phyloP scores from a whole-genome alignment of 2,797 vertebrate species.

The Luscinia luscinia region DNA sequence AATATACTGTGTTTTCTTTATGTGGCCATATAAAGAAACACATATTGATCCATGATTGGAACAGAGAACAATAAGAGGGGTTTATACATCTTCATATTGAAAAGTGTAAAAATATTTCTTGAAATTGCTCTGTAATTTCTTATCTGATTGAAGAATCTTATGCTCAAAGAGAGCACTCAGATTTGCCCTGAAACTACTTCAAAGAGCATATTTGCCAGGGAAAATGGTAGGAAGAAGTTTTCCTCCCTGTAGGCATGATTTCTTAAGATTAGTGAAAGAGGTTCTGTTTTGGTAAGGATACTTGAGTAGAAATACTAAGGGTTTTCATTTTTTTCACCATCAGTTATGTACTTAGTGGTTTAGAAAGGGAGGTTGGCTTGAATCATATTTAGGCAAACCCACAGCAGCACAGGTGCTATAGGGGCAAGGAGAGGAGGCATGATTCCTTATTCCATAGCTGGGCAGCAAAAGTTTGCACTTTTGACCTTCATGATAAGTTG shows the following conservation, averaged over 20 bases:
- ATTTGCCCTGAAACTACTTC: not conserved
- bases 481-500: not conserved
- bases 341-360: not conserved
- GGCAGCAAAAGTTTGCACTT: not conserved
- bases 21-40: not conserved
- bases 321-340: not conserved
- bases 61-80: rapidly evolving
- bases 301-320: not conserved
- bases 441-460: not conserved
- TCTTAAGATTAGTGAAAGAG: not conserved
- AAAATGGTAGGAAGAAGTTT: not conserved
- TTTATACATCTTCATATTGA: not conserved
- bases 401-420: not conserved
- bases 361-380: not conserved
- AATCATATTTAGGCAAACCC: not conserved
- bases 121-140: not conserved
- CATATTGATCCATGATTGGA: not conserved
- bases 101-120: not conserved
- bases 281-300: not conserved
- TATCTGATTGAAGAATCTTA: not conserved
- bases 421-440: not conserved
- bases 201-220: not conserved
- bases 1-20: not conserved
- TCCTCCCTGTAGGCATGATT: not conserved
- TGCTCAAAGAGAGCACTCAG: not conserved